A percentile compares a stretch with the other conserved stretches of the same genome.
These are phyloP conservation scores for Onchidella celtica DNA, from an alignment of 2,888 invertebrate species.

Conservation along the genomic window DNA sequence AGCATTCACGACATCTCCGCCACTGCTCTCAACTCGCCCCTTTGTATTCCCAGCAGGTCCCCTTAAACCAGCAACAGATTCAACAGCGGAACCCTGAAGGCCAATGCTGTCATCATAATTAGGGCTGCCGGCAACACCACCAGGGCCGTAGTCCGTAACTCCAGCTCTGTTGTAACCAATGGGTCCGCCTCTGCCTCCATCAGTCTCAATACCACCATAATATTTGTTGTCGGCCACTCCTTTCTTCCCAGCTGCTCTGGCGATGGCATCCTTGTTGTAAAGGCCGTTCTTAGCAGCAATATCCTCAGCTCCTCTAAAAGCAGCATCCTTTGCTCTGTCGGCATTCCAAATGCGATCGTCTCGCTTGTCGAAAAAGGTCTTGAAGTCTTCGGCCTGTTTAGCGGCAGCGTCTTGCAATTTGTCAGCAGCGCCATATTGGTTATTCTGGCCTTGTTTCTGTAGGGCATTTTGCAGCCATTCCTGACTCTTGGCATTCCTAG, in stretches of 20 bases:
- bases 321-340: slow-evolving; percentile 43
- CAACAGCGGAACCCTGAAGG: slow-evolving; percentile 2
- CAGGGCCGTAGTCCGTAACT: not conserved
- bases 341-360: slow-evolving; percentile 50
- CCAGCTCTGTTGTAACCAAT: slow-evolving; percentile 15
- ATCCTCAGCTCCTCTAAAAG: slow-evolving; percentile 45
- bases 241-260: slow-evolving; percentile 48
- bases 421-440: slow-evolving; percentile 47
- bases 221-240: slow-evolving; percentile 51
- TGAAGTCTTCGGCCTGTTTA: slow-evolving; percentile 42
- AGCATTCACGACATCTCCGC: slow-evolving; percentile 45
- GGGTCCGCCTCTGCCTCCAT: not conserved
- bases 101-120: slow-evolving; percentile 3
- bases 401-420: slow-evolving; percentile 46
- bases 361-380: slow-evolving; percentile 43
- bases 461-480: slow-evolving; percentile 50
- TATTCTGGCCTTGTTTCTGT: slow-evolving; percentile 47
- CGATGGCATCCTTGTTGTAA: slow-evolving; percentile 48
- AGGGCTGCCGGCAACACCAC: not conserved
- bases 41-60: not conserved
- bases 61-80: not conserved
- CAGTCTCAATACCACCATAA: slow-evolving; percentile 42
- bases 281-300: slow-evolving; percentile 44
- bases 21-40: slow-evolving; percentile 44
- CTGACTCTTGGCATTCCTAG: slow-evolving; percentile 36